Evolutionary conservation across 2,113 vertebrate species (phyloP).

Genomic region (Tetrao urogallus): DNA sequence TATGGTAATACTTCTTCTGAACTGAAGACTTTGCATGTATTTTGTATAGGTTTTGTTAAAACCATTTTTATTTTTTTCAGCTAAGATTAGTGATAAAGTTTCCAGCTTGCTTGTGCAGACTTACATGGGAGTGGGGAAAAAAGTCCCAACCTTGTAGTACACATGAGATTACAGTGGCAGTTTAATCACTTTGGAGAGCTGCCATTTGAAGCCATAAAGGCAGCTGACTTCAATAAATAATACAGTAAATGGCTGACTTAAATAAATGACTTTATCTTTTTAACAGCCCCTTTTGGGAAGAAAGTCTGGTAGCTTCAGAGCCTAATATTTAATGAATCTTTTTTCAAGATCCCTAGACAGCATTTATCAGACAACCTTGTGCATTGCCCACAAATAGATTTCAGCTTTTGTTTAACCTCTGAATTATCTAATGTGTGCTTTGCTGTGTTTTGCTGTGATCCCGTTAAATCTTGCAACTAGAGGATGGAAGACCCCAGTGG

Average conservation of each 20-base stretch:
- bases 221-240: slow-evolving; percentile 25
- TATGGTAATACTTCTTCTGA: neutral
- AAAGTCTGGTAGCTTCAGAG: neutral
- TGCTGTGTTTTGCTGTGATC: neutral
- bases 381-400: neutral
- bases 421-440: neutral
- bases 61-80: neutral
- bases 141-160: neutral
- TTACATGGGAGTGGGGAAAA: neutral
- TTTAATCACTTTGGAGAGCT: neutral
- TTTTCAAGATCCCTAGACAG: neutral
- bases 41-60: neutral
- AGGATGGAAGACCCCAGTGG: neutral
- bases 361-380: neutral
- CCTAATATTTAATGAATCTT: neutral
- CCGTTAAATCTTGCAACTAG: neutral
- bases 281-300: slow-evolving; percentile 18
- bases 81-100: neutral
- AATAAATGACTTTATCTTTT: neutral
- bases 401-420: neutral
- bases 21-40: neutral
- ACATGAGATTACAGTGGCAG: neutral
- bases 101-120: neutral
- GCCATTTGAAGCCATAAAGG: neutral
- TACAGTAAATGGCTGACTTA: neutral